Conservation (phyloP, 2,888 invertebrate genomes). For the Drosophila birchii region DNA sequence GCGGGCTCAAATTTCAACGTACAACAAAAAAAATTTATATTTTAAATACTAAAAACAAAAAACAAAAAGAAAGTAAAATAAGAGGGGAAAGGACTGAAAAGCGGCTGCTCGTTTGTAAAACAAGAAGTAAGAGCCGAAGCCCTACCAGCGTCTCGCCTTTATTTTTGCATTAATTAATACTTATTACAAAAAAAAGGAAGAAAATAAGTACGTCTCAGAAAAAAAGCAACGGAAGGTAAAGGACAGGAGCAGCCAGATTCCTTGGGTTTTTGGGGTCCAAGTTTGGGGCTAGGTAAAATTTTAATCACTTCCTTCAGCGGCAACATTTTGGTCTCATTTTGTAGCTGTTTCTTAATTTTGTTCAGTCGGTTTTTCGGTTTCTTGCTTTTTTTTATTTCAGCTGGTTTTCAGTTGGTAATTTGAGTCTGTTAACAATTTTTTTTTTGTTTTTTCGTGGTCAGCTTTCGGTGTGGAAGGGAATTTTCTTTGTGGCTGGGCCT, state of each 20-base stretch:
- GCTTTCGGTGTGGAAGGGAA: slow-evolving; percentile 37
- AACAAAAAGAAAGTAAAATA: slow-evolving; percentile 11
- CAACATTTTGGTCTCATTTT: slow-evolving; percentile 49
- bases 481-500: slow-evolving; percentile 61
- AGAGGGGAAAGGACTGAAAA: slow-evolving; percentile 36
- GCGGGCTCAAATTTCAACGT: slow-evolving; percentile 64
- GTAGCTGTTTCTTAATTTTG: slow-evolving; percentile 34
- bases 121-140: slow-evolving; percentile 65
- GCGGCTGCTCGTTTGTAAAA: slow-evolving; percentile 67
- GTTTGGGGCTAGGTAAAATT: slow-evolving; percentile 60
- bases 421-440: slow-evolving; percentile 73
- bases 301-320: slow-evolving; percentile 72
- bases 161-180: slow-evolving; percentile 77
- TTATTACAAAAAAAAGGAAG: slow-evolving; percentile 53
- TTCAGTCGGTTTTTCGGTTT: slow-evolving; percentile 10
- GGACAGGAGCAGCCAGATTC: slow-evolving; percentile 16
- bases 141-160: slow-evolving; percentile 68
- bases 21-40: slow-evolving; percentile 22
- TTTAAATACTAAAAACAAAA: slow-evolving; percentile 7
- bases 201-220: slow-evolving; percentile 3
- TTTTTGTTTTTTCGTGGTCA: slow-evolving; percentile 41
- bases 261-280: slow-evolving; percentile 31
- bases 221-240: slow-evolving; percentile 31
- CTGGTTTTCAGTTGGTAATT: slow-evolving; percentile 56
- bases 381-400: neutral